phyloP scores from a whole-genome alignment of 2,113 vertebrate genomes.

The Phrynocephalus versicolor region DNA sequence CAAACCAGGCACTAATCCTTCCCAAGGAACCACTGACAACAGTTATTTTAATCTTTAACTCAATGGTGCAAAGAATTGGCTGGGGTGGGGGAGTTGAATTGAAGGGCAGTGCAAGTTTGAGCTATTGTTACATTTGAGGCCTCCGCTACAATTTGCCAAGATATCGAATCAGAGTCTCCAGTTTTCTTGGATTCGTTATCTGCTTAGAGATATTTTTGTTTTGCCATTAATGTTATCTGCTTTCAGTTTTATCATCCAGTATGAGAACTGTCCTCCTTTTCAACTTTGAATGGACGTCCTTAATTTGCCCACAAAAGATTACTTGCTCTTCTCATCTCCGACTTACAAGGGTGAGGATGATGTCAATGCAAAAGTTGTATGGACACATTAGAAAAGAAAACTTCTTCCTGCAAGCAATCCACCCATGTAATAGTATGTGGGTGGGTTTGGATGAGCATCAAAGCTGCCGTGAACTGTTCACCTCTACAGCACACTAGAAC shows the following conservation, averaged over 20 bases:
- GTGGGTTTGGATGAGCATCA: constrained; percentile 65
- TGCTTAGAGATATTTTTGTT: not conserved
- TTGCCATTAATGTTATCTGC: constrained; percentile 29
- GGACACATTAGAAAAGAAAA: constrained; percentile 57
- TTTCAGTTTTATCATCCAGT: constrained; percentile 45
- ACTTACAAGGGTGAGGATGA: constrained; percentile 48
- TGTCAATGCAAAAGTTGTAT: constrained; percentile 15
- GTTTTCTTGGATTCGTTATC: constrained; percentile 31
- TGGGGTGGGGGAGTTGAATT: not conserved
- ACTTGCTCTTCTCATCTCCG: not conserved
- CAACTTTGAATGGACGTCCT: constrained; percentile 26
- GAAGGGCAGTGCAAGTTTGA: constrained; percentile 16
- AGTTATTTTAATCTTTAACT: constrained; percentile 4
- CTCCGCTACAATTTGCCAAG: constrained; percentile 23
- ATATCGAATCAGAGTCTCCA: not conserved
- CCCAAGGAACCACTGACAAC: constrained; percentile 32
- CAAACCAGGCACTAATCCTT: constrained; percentile 22
- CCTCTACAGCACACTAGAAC: constrained; percentile 58
- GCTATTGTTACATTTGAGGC: constrained; percentile 26
- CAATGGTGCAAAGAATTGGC: not conserved
- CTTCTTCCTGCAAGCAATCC: constrained; percentile 41
- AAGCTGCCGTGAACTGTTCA: constrained; percentile 72
- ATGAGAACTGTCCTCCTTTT: constrained; percentile 52
- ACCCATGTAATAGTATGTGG: constrained; percentile 54
- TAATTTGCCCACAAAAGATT: constrained; percentile 51